A percentile compares a stretch with the other conserved stretches of the same genome.
Evolutionary conservation across 2,113 vertebrate genomes (phyloP).

Genomic region (Dermatemys mawii): DNA sequence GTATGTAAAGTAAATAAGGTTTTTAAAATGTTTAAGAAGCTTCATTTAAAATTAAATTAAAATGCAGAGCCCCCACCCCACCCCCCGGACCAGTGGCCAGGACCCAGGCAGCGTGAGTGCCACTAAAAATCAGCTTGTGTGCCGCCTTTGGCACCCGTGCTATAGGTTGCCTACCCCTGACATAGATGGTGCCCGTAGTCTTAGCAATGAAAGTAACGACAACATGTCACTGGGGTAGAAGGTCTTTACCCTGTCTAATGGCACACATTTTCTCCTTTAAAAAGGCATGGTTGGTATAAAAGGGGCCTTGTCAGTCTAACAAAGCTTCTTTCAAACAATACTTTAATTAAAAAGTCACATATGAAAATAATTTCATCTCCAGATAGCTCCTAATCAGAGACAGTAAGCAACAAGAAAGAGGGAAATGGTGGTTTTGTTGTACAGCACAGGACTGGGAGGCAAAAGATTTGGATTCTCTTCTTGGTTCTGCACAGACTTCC

Average conservation of each 20-base stretch:
- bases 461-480: not conserved
- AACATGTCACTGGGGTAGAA: not conserved
- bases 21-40: no score
- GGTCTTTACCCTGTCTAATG: not conserved
- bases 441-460: not conserved
- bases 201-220: no score
- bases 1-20: no score
- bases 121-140: no score
- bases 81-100: no score
- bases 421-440: not conserved
- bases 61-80: no score
- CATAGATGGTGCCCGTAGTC: not conserved
- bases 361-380: accelerated
- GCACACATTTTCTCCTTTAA: not conserved
- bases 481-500: not conserved
- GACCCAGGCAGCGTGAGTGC: no score
- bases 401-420: not conserved
- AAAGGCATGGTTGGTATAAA: not conserved
- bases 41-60: no score
- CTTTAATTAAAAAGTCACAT: not conserved
- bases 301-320: not conserved
- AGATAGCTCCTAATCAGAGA: accelerated
- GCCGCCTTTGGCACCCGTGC: no score
- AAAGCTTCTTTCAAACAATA: accelerated
- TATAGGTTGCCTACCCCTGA: no score